phyloP scores from a whole-genome alignment of 2,113 vertebrate species.

The Vireo altiloquus region DNA sequence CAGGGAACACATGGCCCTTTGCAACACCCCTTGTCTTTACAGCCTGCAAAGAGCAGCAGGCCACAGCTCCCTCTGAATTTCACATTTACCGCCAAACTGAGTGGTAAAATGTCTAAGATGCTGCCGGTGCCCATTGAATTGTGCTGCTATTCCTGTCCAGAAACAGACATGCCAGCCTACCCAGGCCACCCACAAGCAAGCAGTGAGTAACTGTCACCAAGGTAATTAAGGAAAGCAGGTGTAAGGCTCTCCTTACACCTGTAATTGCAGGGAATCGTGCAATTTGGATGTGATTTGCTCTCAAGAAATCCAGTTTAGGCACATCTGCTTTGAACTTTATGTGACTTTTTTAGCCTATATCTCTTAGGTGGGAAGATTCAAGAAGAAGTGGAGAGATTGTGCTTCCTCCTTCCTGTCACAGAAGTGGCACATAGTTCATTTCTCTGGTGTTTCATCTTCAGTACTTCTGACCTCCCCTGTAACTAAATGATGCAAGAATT shows the following conservation, averaged over 20 bases:
- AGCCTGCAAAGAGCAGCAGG: neutral
- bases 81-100: neutral
- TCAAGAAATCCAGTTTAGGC: neutral
- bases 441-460: neutral
- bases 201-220: neutral
- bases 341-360: neutral
- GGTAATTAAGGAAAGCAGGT: neutral
- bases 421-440: accelerated
- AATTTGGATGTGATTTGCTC: neutral
- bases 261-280: neutral
- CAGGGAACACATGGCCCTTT: accelerated
- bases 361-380: neutral
- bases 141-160: neutral
- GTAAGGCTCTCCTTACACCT: neutral
- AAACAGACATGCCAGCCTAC: neutral
- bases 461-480: neutral
- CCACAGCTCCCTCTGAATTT: neutral
- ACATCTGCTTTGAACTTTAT: neutral
- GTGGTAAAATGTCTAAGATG: accelerated
- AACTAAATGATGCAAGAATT: neutral
- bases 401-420: neutral
- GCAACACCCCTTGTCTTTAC: neutral
- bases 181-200: neutral
- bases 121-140: neutral
- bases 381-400: neutral